Evolutionary conservation across 2,113 vertebrate species (phyloP), one percentile per base, ranked within the genome.

Genomic region (Aramus guarauna): DNA sequence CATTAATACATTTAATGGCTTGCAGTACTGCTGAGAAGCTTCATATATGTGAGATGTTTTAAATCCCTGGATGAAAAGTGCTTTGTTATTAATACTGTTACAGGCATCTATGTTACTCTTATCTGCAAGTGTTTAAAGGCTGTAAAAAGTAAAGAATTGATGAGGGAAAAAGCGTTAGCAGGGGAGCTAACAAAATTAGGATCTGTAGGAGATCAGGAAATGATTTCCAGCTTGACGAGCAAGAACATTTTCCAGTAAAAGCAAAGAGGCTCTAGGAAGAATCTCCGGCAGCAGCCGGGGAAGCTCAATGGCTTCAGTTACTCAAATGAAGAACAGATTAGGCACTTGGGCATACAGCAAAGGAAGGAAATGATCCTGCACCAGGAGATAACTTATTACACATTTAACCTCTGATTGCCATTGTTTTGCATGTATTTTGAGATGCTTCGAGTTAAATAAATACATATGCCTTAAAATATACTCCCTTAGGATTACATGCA

Each of bases 351-450:
- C 92, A 81, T 63, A 72, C 36, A 94, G 86, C 24, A 72, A 92
- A 94, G 96, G 93, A 94, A 96, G 96, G 93, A 96, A 97, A 96
- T 88, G 75, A 93, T 92, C 85, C 77, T 92, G 74, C 77, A 95
- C 41, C 71, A 92, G 62, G 74, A 82, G 66, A 93, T 56, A 47
- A 96, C 81, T 85, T 92, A 95, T 92, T 83, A 92, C 0, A 24
- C 63, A 82, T 82, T 92, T 94, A 95, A 88, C 87, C 89, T 95
- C 94, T 76, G 58, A 79, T 47, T 93, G 92, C 84, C 93, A 85
- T 85, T 95, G 89, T 94, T 95, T 56, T 73, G 62, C 86, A 79
- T 71, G 69, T 62, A 75, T 95, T 90, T 55, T 66, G 91, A 97
- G 92, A 89, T 4, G n/a, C 48, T 63, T 72, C 2, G 4, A 86